Conservation (phyloP, 2,797 vertebrate species). For the Siniperca obscura region DNA sequence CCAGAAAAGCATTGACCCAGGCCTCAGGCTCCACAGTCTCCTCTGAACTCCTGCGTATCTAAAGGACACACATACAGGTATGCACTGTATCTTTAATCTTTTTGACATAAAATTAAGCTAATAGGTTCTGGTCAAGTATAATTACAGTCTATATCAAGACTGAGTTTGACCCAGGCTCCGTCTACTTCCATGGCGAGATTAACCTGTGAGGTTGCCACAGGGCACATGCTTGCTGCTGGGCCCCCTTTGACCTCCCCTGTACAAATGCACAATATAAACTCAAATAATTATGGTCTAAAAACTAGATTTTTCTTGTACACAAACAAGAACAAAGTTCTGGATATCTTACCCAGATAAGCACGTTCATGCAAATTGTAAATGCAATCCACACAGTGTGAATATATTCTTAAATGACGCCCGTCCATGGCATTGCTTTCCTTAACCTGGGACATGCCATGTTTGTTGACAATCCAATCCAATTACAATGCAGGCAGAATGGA, state of each 20-base stretch:
- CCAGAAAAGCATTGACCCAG: slow-evolving; percentile 96
- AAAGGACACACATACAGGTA: slow-evolving; percentile 32
- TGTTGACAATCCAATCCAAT: neutral
- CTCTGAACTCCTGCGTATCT: slow-evolving; percentile 84
- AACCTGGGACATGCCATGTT: neutral
- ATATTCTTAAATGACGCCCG: neutral
- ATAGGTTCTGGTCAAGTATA: neutral
- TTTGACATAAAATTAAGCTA: neutral
- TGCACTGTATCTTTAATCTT: neutral
- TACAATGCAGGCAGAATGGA: neutral
- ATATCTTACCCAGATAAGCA: neutral
- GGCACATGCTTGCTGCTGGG: neutral
- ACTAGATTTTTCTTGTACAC: neutral
- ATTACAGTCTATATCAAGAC: slow-evolving; percentile 1
- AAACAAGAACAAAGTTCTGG: neutral
- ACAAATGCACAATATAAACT: neutral
- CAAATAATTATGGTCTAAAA: neutral
- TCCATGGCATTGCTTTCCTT: neutral
- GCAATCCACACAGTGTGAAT: neutral
- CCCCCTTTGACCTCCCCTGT: neutral
- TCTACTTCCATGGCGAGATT: neutral
- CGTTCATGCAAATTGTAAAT: neutral
- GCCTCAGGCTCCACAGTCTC: slow-evolving; percentile 89
- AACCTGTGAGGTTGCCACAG: neutral
- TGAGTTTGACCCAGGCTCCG: neutral